Percentiles rank a stretch among this genome's conserved stretches.
Conservation (phyloP, 2,888 invertebrate species). For the Drosophila recens region DNA sequence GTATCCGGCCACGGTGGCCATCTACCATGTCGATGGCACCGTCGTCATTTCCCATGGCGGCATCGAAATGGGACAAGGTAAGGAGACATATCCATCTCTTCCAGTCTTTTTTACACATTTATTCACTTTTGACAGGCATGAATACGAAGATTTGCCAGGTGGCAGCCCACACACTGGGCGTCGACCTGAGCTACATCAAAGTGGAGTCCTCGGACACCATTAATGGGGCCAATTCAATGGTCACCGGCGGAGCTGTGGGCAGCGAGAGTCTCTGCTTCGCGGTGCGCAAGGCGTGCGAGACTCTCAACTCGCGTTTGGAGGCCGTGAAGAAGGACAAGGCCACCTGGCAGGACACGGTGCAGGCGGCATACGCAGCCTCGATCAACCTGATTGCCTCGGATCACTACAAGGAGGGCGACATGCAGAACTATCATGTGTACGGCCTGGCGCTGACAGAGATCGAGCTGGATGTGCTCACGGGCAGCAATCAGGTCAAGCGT, state of each 20-base stretch:
- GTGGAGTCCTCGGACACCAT: conserved; percentile 89
- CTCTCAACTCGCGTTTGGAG: conserved; percentile 87
- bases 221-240: conserved; percentile 88
- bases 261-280: conserved; percentile 89
- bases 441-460: conserved; percentile 89
- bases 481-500: conserved; percentile 89
- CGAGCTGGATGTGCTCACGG: conserved; percentile 92
- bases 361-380: conserved; percentile 48
- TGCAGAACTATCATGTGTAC: conserved; percentile 88
- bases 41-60: conserved; percentile 91
- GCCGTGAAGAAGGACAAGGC: conserved; percentile 86
- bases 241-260: conserved; percentile 90
- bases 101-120: conserved; percentile 59
- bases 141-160: conserved; percentile 91
- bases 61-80: conserved; percentile 92
- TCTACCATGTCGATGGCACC: conserved; percentile 90
- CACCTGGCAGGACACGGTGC: conserved; percentile 86
- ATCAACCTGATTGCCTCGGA: conserved; percentile 88
- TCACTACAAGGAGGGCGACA: conserved; percentile 86
- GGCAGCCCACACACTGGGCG: conserved; percentile 89
- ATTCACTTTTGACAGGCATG: conserved; percentile 56
- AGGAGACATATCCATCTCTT: too few species aligned
- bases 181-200: conserved; percentile 87
- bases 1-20: conserved; percentile 88
- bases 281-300: conserved; percentile 88